phyloP scores from a whole-genome alignment of 2,113 vertebrate genomes.

The Megaceryle torquata region DNA sequence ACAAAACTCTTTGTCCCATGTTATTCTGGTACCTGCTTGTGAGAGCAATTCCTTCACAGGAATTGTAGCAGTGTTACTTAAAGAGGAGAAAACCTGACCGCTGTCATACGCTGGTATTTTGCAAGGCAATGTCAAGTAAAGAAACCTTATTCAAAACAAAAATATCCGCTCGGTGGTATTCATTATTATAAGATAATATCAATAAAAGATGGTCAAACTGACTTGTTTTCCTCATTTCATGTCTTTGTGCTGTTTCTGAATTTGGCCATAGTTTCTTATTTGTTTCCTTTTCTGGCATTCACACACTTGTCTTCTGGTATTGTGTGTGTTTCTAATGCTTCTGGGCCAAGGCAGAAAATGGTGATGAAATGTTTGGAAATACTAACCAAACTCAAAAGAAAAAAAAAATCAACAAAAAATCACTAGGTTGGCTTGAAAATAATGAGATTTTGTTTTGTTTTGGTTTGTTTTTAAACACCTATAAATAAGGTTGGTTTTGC shows the following conservation, averaged over 20 bases:
- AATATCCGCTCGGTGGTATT: neutral
- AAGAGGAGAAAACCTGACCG: neutral
- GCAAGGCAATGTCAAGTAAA: neutral
- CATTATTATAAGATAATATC: neutral
- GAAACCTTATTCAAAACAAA: neutral
- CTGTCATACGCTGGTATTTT: neutral
- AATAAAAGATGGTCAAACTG: neutral
- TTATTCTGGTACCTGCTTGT: slow-evolving; percentile 50
- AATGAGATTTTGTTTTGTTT: neutral
- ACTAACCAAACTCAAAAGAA: neutral
- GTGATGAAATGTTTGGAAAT: neutral
- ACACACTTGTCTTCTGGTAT: neutral
- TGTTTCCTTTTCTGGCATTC: neutral
- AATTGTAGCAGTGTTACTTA: neutral
- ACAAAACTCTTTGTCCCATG: slow-evolving; percentile 25
- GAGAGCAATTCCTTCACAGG: slow-evolving; percentile 42
- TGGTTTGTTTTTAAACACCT: neutral
- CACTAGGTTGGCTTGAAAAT: neutral
- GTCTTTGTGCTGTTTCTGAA: neutral
- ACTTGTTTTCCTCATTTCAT: neutral
- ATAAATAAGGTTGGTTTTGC: neutral
- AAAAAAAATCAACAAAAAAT: neutral
- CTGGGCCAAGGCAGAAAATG: neutral
- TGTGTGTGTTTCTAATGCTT: neutral
- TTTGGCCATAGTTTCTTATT: neutral